phyloP scores from a whole-genome alignment of 2,888 invertebrate genomes.

The Rhogogaster chlorosoma region DNA sequence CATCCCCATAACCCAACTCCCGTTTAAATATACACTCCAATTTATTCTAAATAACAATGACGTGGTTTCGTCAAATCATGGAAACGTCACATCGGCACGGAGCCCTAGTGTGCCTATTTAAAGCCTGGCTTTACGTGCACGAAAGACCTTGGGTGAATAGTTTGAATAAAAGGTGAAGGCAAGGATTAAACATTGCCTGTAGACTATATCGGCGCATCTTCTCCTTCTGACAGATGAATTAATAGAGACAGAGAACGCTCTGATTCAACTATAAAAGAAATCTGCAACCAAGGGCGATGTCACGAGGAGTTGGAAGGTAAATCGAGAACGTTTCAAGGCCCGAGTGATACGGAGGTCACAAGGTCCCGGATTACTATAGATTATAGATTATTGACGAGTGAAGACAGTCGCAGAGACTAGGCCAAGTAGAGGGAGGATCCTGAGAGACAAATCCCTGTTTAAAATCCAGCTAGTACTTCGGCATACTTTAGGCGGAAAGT shows the following conservation, averaged over 20 bases:
- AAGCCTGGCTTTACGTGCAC: conserved; percentile 27
- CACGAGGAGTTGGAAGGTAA: neutral
- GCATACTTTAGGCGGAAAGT: neutral
- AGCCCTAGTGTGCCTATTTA: neutral
- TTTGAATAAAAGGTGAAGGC: conserved; percentile 27
- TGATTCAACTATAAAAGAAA: neutral
- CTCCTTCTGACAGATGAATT: neutral
- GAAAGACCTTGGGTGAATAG: conserved; percentile 30
- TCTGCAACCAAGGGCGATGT: neutral
- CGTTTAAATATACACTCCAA: neutral
- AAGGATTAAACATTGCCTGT: neutral
- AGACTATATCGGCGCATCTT: neutral
- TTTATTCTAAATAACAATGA: conserved; percentile 15
- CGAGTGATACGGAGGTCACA: conserved; percentile 30
- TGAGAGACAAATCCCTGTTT: neutral
- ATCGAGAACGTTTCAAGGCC: conserved; percentile 6
- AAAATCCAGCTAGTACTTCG: neutral
- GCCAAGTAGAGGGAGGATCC: neutral
- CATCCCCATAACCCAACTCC: neutral
- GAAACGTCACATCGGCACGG: conserved; percentile 16
- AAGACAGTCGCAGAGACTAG: neutral
- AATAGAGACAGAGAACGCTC: neutral
- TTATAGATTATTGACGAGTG: conserved; percentile 44
- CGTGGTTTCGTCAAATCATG: conserved; percentile 12
- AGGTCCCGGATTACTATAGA: conserved; percentile 7